These are phyloP conservation scores for Branchellion lobata DNA, from an alignment of 2,888 invertebrate species.

Conservation along the genomic window DNA sequence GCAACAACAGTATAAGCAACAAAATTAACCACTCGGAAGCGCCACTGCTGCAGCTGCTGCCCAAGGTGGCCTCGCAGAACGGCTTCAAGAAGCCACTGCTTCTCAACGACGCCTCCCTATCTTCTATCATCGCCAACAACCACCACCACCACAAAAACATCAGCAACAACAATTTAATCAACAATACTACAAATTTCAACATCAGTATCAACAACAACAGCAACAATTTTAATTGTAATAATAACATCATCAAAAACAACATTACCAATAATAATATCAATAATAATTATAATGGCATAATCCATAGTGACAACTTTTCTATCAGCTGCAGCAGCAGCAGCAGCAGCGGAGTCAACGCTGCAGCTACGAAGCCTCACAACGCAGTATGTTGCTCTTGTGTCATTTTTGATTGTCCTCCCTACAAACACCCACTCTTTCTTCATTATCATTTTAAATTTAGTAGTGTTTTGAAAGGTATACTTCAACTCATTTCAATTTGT, in stretches of 20 bases:
- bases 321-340: too few relatives aligned
- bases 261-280: too few relatives aligned
- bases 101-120: too few relatives aligned
- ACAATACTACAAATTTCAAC: background rate
- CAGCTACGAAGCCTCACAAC: too few relatives aligned
- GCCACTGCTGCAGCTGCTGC: background rate
- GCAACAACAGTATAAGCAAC: background rate
- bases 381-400: too few relatives aligned
- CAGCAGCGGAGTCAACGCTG: too few relatives aligned
- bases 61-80: background rate
- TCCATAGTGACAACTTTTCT: too few relatives aligned
- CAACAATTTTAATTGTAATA: background rate
- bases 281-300: background rate
- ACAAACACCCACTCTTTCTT: too few relatives aligned
- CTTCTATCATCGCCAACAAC: background rate
- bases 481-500: too few relatives aligned
- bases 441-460: too few relatives aligned
- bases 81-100: conserved; percentile 1
- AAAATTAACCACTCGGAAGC: background rate
- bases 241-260: background rate
- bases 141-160: background rate
- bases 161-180: background rate
- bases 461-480: too few relatives aligned
- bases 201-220: background rate
- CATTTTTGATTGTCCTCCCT: too few relatives aligned